A percentile compares a stretch with the other conserved stretches of the same genome.
phyloP scores from a whole-genome alignment of 2,113 vertebrate species.

The Malurus elegans region DNA sequence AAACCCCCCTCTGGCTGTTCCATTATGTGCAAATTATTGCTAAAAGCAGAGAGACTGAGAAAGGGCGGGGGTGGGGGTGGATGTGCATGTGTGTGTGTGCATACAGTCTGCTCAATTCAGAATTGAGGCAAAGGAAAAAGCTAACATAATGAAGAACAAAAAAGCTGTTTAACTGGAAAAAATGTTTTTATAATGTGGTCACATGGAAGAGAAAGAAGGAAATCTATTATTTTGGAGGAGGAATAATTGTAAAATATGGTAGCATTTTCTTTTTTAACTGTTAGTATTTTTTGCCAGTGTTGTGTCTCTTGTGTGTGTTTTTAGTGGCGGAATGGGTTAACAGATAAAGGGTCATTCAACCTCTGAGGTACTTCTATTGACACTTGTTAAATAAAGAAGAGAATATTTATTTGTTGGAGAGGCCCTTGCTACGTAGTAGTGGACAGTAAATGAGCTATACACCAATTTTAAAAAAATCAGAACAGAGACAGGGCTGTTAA shows the following conservation, averaged over 20 bases:
- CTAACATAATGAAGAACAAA: constrained; percentile 65
- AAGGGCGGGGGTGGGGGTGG: background rate
- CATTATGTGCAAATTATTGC: constrained; percentile 90
- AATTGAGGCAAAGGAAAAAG: constrained; percentile 23
- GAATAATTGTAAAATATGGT: background rate
- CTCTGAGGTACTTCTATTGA: background rate
- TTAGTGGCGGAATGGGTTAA: background rate
- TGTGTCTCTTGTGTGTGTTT: background rate
- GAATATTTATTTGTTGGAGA: background rate
- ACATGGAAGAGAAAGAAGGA: constrained; percentile 31
- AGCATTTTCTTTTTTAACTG: background rate
- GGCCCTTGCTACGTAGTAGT: background rate
- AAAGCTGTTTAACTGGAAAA: constrained; percentile 39
- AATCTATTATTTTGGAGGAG: constrained; percentile 8
- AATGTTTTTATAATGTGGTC: constrained; percentile 60
- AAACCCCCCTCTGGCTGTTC: constrained; percentile 85
- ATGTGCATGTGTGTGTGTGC: background rate
- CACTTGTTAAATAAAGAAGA: background rate
- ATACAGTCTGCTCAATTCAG: constrained; percentile 7
- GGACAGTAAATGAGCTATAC: background rate
- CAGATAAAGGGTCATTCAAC: background rate
- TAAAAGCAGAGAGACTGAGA: constrained; percentile 78
- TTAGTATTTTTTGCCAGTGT: background rate
- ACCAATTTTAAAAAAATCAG: background rate
- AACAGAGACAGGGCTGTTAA: background rate